phyloP scores from a whole-genome alignment of 2,113 vertebrate genomes.

The Grammomys dolichurus region DNA sequence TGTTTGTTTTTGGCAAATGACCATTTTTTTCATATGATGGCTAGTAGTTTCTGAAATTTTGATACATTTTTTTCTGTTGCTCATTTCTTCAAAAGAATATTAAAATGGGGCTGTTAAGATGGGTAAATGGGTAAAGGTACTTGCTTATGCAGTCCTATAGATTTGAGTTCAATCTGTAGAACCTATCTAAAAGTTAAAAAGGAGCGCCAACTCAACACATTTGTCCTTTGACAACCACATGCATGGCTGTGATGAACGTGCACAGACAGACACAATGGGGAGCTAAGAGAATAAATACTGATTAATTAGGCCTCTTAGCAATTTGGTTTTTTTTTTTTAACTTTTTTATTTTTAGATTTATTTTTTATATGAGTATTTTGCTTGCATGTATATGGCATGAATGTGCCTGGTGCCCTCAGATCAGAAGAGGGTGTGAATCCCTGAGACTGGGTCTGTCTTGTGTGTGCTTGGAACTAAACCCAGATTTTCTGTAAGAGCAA shows the following conservation, averaged over 20 bases:
- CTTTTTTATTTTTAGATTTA: not conserved
- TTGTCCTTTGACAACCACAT: not conserved
- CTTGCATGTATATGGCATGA: not conserved
- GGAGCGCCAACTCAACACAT: not conserved
- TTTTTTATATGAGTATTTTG: not conserved
- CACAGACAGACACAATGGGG: not conserved
- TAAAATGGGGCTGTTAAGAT: not conserved
- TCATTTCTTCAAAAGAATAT: not conserved
- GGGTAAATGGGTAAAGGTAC: not conserved
- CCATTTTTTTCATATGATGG: not conserved
- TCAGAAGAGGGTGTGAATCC: not conserved
- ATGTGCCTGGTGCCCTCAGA: not conserved
- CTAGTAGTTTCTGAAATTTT: conserved; percentile 55
- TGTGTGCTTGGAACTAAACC: not conserved
- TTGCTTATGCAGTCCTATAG: not conserved
- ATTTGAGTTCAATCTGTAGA: not conserved
- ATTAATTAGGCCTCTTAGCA: conserved; percentile 48
- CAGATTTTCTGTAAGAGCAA: not conserved
- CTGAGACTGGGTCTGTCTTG: not conserved
- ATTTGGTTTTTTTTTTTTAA: not conserved
- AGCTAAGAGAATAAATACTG: conserved; percentile 47
- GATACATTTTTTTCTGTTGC: not conserved
- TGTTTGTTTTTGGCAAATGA: not conserved
- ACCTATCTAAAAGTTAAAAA: not conserved
- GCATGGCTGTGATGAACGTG: no score